Evolutionary conservation across 2,797 vertebrate species (phyloP), one percentile per base, ranked within the genome.

Genomic region (Silurus aristotelis): DNA sequence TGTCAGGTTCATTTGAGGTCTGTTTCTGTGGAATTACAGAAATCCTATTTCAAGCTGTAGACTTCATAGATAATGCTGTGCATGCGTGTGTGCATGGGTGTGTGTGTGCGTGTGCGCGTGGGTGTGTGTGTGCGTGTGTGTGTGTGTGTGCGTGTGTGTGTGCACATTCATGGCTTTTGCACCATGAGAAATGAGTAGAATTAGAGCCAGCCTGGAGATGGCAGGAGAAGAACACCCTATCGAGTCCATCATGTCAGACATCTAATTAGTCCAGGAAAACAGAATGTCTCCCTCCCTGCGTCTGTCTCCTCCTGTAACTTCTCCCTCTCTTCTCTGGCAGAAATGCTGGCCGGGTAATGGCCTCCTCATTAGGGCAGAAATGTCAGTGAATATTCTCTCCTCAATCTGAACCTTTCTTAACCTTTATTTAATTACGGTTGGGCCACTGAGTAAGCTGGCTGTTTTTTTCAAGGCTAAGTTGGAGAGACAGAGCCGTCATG

Each of bases 321-420:
- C 38, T 66, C 56, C 68, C 38, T 52, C 75, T 43, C 68, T 52
- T 66, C 19, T 25, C 72, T 83, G 78, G 64, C 77, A 88, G 64
- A 70, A 82, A 82, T 76, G 71, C 70, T 66, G 67, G 31, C 83
- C 25, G 55, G 22, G 79, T 82, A 86, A 86, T 82, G 80, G 80
- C 52, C 60, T 66, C 82, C 64, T 88, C 85, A 87, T 86, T 82
- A 86, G 20, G 22, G 56, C 81, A 82, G n/a, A 88, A 83, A 84
- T 87, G 84, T 83, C 82, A 85, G 56, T 64, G 72, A 64, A 87
- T 87, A 82, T 66, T 78, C 31, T 82, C 46, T 82, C 73, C 64
- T 66, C 64, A 78, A 46, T 46, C 76, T 64, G 20, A 71, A 85
- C 76, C 83, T 84, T 84, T 83, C 73, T 72, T 84, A 86, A 85